Evolutionary conservation across 2,888 invertebrate species (phyloP), one percentile per base, ranked within the genome.

Genomic region (Diloba caeruleocephala): DNA sequence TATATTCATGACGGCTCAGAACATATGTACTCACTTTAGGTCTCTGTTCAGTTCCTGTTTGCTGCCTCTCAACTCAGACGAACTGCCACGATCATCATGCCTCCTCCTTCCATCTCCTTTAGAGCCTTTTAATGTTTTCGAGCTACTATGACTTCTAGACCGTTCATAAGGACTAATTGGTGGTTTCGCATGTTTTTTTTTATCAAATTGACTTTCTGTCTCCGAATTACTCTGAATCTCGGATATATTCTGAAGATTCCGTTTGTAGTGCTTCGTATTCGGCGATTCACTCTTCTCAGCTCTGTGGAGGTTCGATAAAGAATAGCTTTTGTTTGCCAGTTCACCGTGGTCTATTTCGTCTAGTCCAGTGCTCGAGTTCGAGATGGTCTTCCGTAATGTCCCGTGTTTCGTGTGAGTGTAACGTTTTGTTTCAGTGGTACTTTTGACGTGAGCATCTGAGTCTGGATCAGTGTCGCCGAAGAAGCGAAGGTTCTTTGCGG

Each of bases 381-480:
- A 93, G 3, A 85, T 85, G 3, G 90, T 92, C 62, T 93, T 93
- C 6, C 90, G 74, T 1, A 93, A 61, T 0, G 91, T 88, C 14
- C 84, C 82, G 51, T 89, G 90, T 19, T 61, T 76, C 59, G 71
- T 85, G 1, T 79, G 81, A 0, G 83, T 82, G 49, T 87, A 84
- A 23, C 81, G 85, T 53, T 88, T 88, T 8, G 85, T 71, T 58
- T 90, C 90, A 9, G 76, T 79, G 12, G 83, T 70, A 0, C 79
- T 73, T 73, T 93, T 79, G 74, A 88, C 62, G 60, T 95, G 95
- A 17, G 94, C 94, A 79, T 95, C 95, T 8, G 97, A 97, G 74
- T 97, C 97, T 55, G 94, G 94, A 80, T 97, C 97, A 7, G 97
- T 97, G 86, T 97, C 97, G 13, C 97, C 97, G 86, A 97, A 97